phyloP scores from a whole-genome alignment of 2,888 invertebrate genomes.

The Macaria liturata region DNA sequence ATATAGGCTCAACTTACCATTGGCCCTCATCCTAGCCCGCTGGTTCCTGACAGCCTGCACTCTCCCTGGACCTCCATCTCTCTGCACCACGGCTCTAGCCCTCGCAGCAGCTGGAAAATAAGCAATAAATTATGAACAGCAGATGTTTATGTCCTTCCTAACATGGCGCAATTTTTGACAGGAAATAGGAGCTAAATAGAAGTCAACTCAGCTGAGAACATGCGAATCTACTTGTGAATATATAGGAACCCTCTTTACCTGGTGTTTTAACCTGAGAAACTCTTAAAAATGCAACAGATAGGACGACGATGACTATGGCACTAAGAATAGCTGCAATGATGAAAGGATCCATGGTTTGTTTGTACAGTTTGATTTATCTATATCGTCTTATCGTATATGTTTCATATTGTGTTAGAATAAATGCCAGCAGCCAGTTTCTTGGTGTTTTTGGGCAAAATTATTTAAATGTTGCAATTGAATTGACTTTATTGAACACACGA shows the following conservation, averaged over 20 bases:
- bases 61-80: conserved; percentile 85
- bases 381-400: not conserved
- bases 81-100: conserved; percentile 64
- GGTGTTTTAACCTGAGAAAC: conserved; percentile 62
- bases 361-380: not conserved
- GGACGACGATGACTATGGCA: conserved; percentile 61
- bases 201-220: too few relatives aligned
- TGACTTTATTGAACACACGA: not conserved
- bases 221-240: too few relatives aligned
- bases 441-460: too few relatives aligned
- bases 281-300: conserved; percentile 62
- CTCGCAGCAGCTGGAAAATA: conserved; percentile 53
- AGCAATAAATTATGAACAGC: conserved; percentile 3
- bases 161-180: not conserved
- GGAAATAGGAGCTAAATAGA: not conserved
- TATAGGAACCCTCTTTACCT: conserved; percentile 42
- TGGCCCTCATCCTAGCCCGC: conserved; percentile 85
- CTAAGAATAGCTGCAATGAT: conserved; percentile 73
- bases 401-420: not conserved
- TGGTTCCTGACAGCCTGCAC: conserved; percentile 89
- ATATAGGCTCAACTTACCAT: conserved; percentile 55
- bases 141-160: conserved; percentile 5
- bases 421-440: not conserved
- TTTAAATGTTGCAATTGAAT: too few relatives aligned
- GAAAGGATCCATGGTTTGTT: conserved; percentile 67